Base-by-base conservation (phyloP, 2,113 vertebrate genomes). In the Hypomesus transpacificus region DNA sequence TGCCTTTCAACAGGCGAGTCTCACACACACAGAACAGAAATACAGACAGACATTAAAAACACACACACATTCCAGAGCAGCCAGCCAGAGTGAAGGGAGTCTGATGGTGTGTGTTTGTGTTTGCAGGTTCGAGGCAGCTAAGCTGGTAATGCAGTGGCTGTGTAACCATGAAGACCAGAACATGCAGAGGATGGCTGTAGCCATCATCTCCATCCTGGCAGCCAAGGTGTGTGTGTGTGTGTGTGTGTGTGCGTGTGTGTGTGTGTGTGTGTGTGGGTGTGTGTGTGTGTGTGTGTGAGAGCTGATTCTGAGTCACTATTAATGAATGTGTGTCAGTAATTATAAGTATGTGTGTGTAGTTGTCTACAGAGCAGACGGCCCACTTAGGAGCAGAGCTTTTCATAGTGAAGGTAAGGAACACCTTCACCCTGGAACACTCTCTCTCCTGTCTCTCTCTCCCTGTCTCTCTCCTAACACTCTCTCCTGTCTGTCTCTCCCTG, bases 121-220 rank as follows among this genome's bases (percentile, higher is more conserved):
- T 14, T 80, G 26, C 81, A 99, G 97, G 85, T 99, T 99, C 88
- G 96, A 99, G 90, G 97, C 97, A 63, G 96, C 97, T 70, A 99
- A 99, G 84, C 92, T 99, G 71, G 97, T 99, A 77, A 99, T 99
- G 97, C 97, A 99, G 88, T 99, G 97, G 97, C 92, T 99, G 63
- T 99, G 97, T 82, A 99, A 99, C 90, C 96, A 99, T 1, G 97
- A 99, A 79, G 97, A 99, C 88, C 97, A 99, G 83, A 99, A 98
- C 83, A 99, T 99, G 97, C 97, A 99, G 88, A 94, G 97, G 84
- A 99, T 99, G 97, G 97, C 97, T 1, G 97, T 99, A 26, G 97
- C 97, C 11, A 99, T 99, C 62, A 99, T 99, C 79, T 99, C 97
- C 68, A 99, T 99, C 75, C 90, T 99, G 70, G 97, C 97, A 82